Conservation (phyloP, 2,113 vertebrate genomes). For the Aleadryas rufinucha region DNA sequence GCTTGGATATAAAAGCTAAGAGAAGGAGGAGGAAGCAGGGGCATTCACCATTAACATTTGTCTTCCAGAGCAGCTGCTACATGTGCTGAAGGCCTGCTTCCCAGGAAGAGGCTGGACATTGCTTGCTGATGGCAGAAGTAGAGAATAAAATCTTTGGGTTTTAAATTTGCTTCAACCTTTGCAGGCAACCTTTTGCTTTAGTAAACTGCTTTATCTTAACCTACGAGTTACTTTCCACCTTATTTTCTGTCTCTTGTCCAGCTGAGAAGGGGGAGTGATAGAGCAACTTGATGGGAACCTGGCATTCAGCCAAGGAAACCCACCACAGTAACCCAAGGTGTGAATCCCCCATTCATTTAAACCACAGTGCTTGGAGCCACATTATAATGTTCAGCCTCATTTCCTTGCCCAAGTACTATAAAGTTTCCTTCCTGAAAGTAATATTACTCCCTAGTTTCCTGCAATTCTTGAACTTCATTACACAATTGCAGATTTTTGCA, state of each 20-base stretch:
- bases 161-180: background rate
- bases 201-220: background rate
- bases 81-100: background rate
- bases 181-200: background rate
- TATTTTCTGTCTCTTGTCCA: background rate
- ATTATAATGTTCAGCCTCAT: background rate
- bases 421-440: background rate
- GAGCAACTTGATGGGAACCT: background rate
- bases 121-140: background rate
- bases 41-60: background rate
- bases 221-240: background rate
- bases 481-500: background rate
- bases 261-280: background rate
- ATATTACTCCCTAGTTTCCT: background rate
- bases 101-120: fast-evolving
- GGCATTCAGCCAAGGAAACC: background rate
- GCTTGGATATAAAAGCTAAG: background rate
- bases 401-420: background rate
- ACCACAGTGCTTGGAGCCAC: background rate
- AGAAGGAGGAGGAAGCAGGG: background rate
- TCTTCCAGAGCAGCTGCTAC: background rate
- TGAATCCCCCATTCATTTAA: background rate
- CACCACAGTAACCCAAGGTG: background rate
- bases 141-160: background rate
- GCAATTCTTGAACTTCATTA: background rate